Evolutionary conservation across 2,113 vertebrate genomes (phyloP), one percentile per base, ranked within the genome.

Genomic region (Neoarius graeffei): DNA sequence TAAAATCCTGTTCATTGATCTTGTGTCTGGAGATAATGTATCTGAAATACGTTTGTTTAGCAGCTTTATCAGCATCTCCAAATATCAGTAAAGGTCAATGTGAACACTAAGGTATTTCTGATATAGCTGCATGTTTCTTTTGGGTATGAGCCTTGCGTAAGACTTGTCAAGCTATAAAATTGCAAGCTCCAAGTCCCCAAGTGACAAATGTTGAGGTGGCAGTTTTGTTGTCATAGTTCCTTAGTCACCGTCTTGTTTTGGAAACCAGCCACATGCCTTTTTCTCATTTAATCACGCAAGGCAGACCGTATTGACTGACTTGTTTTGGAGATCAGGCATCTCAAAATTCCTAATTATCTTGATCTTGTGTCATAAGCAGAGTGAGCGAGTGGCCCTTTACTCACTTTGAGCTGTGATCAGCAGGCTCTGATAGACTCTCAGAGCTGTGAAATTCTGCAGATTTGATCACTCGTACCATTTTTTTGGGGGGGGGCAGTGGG

Each of bases 241-340:
- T 23, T 52, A 76, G 73, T 76, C 73, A 76, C 20, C 2, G 73
- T 42, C 25, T 79, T 79, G 76, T 79, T 79, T 14, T 79, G 76
- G 76, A 14, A 79, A 79, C 48, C 8, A 54, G 50, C 50, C 76
- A 15, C 76, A 56, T 79, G 50, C 25, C 76, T 27, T 7, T 20
- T 19, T 76, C 4, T 50, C 20, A 5, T 52, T 20, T 48, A 42
- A 76, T 76, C 42, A 25, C 42, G 48, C 48, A 76, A 50, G 9
- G 10, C 19, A 23, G 35, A 20, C n/a, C 6, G 4, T 3, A 3
- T 10, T 27, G 11, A 66, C 15, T 35, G 42, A 23, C 48, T 11
- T 54, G 7, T 11, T 54, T 19, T 20, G 35, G 71, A 48, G 17
- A 30, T 69, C 0, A 30, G 27, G n/a, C 66, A 30, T 73, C 30